Conservation (phyloP, 2,113 vertebrate species). For the Petromus typicus region DNA sequence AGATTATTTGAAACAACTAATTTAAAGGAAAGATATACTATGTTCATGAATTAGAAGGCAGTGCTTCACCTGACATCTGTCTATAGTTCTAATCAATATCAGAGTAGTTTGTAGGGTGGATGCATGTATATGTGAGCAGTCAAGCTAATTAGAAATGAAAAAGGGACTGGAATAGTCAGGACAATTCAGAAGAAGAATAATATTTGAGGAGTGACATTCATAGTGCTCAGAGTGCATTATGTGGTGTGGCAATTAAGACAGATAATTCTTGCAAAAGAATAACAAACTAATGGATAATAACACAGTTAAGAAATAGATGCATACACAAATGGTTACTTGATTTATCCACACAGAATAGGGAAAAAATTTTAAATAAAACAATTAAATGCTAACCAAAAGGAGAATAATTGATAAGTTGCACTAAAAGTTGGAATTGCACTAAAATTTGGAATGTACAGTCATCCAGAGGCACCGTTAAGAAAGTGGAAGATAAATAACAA, state of each 20-base stretch:
- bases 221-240: not conserved
- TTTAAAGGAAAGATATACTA: not conserved
- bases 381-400: not conserved
- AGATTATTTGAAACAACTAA: not conserved
- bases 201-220: not conserved
- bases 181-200: not conserved
- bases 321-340: not conserved
- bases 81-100: not conserved
- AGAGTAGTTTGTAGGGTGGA: not conserved
- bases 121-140: not conserved
- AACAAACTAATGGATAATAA: not conserved
- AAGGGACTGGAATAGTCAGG: not conserved
- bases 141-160: not conserved
- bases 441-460: not conserved
- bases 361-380: not conserved
- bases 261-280: not conserved
- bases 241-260: not conserved
- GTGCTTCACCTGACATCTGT: not conserved
- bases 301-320: not conserved
- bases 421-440: not conserved
- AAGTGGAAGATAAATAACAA: not conserved
- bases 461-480: not conserved
- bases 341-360: not conserved
- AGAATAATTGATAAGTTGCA: not conserved
- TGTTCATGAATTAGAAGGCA: not conserved